Evolutionary conservation across 2,113 vertebrate genomes (phyloP), one percentile per base, ranked within the genome.

Genomic region (Gracilinanus agilis): DNA sequence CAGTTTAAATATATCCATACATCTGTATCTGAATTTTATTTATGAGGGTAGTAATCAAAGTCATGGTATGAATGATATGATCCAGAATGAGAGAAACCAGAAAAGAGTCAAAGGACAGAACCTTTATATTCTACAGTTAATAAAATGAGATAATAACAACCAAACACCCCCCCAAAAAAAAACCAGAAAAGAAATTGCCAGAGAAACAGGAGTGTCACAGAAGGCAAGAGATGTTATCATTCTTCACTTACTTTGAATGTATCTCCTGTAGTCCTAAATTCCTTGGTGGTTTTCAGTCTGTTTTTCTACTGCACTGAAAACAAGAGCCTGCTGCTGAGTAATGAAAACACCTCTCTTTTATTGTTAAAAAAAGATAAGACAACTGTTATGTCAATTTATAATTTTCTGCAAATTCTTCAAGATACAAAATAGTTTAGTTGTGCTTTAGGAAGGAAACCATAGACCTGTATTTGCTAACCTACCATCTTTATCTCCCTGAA

Each of bases 351-450:
- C 94, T 93, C 92, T 89, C 90, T 97, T 44, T 49, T 95, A 54
- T 88, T 90, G 61, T n/a, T 96, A 93, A 53, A 34, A 90, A 90
- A 49, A 55, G 91, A 24, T 21, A 91, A 97, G 96, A 96, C 92
- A 97, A 94, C 92, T 88, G 89, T 94, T 96, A 44, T 95, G 96
- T 83, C 96, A 91, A 58, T 97, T 97, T 95, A 88, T 83, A 34
- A 58, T 91, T 97, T 97, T 98, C 96, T 96, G 95, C 88, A 97
- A 95, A 90, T 88, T 94, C 92, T 94, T 96, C 27, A 95, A 93
- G 67, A 95, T 96, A 95, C 61, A 55, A 75, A 19, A n/a, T 16
- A 58, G 89, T 94, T 98, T 58, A 49, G 53, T 95, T 95, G 67
- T 90, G 55, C 97, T 96, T 16, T 58, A 94, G 93, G 53, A 61